Conservation (phyloP, 2,113 vertebrate genomes). For the Neogale vison region DNA sequence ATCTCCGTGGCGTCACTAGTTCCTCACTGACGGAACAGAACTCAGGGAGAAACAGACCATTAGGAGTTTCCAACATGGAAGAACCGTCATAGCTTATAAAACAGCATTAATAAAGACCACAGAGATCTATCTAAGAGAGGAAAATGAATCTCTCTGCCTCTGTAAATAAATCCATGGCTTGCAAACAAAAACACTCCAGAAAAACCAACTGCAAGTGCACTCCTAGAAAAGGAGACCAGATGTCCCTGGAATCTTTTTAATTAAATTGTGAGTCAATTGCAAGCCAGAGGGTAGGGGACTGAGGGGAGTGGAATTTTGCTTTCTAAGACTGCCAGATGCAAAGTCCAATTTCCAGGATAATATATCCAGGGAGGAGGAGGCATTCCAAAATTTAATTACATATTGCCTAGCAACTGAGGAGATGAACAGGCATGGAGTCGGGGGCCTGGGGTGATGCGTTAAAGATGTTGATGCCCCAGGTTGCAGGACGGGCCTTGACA, state of each 20-base stretch:
- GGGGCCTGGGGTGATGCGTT: conserved; percentile 34
- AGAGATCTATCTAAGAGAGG: conserved; percentile 55
- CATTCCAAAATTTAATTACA: conserved; percentile 78
- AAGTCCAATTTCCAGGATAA: conserved; percentile 78
- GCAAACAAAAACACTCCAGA: conserved; percentile 70
- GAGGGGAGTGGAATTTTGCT: conserved; percentile 67
- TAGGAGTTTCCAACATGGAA: not conserved
- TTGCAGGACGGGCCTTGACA: not conserved
- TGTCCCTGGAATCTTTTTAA: conserved; percentile 80
- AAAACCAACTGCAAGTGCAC: conserved; percentile 73
- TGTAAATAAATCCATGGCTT: conserved; percentile 72
- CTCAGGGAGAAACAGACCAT: not conserved
- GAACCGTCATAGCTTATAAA: not conserved
- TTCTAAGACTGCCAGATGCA: conserved; percentile 80
- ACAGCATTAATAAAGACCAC: conserved; percentile 55
- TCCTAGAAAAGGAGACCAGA: conserved; percentile 77
- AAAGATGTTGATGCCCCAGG: conserved; percentile 52
- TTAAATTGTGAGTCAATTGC: conserved; percentile 80
- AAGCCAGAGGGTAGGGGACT: conserved; percentile 49
- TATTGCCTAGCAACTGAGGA: conserved; percentile 76
- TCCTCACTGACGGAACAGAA: not conserved
- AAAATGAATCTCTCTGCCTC: conserved; percentile 56
- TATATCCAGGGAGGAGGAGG: conserved; percentile 65
- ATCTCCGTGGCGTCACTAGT: not conserved
- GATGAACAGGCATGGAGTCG: conserved; percentile 35